These are phyloP conservation scores for Bos javanicus DNA, from an alignment of 2,113 vertebrate genomes.

Conservation along the genomic window DNA sequence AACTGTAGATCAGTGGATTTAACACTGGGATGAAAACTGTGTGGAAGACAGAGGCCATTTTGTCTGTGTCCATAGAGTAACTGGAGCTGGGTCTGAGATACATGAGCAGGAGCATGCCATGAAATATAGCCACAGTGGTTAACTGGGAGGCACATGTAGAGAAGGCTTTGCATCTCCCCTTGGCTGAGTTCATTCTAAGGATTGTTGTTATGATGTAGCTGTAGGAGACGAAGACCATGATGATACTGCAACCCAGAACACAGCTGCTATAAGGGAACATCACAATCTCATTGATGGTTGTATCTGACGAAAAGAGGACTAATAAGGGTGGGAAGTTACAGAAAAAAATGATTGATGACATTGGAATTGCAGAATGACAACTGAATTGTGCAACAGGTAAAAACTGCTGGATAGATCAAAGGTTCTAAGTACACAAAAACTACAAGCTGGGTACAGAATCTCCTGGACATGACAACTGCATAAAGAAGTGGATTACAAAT, in stretches of 20 bases:
- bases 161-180: constrained; percentile 56
- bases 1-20: neutral
- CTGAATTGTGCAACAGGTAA: neutral
- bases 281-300: constrained; percentile 13
- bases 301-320: constrained; percentile 25
- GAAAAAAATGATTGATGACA: constrained; percentile 48
- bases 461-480: neutral
- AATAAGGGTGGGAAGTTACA: constrained; percentile 50
- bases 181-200: constrained; percentile 36
- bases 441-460: neutral
- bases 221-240: constrained; percentile 53
- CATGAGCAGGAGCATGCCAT: constrained; percentile 51
- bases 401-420: constrained; percentile 21
- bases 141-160: constrained; percentile 60
- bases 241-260: constrained; percentile 48
- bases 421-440: neutral
- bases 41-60: neutral
- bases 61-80: neutral
- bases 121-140: constrained; percentile 40
- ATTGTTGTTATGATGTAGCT: constrained; percentile 40
- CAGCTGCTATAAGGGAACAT: constrained; percentile 29
- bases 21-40: neutral
- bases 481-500: constrained; percentile 67
- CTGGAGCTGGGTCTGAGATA: constrained; percentile 54
- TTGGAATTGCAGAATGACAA: constrained; percentile 47